Evolutionary conservation across 2,797 vertebrate species (phyloP).

Genomic region (Atherinosoma microstoma): DNA sequence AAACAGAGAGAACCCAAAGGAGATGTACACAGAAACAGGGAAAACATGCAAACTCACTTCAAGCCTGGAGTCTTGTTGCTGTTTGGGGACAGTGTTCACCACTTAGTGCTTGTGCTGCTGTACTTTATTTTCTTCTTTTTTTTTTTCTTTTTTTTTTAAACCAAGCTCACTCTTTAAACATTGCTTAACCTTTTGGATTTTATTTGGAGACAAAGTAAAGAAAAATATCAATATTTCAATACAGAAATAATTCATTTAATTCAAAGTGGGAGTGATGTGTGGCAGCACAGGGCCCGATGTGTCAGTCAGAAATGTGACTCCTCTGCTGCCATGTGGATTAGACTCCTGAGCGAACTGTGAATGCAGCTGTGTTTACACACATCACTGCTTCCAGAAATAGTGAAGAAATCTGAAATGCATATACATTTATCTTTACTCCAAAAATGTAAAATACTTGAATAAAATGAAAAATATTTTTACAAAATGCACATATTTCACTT

Average conservation of each 20-base stretch:
- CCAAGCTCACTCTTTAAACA: conserved; percentile 7
- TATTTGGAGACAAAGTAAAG: conserved; percentile 16
- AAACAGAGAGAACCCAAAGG: conserved; percentile 29
- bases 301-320: conserved; percentile 47
- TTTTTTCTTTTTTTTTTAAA: not conserved
- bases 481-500: not conserved
- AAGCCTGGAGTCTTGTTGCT: conserved; percentile 7
- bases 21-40: conserved; percentile 1
- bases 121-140: not conserved
- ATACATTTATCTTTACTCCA: conserved; percentile 24
- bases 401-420: conserved; percentile 26
- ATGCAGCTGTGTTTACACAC: conserved; percentile 62
- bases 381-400: conserved; percentile 39
- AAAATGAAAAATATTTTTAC: not conserved
- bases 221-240: conserved; percentile 16
- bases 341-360: conserved; percentile 49
- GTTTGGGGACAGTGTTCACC: conserved; percentile 35
- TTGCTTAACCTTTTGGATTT: conserved; percentile 7
- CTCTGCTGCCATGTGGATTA: conserved; percentile 56
- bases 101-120: conserved; percentile 21
- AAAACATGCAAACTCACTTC: conserved; percentile 51
- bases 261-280: conserved; percentile 22
- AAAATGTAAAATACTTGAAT: conserved; percentile 11
- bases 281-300: conserved; percentile 9
- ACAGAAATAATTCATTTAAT: conserved; percentile 10